A percentile compares a stretch with the other conserved stretches of the same genome.
These are phyloP conservation scores for Camelus dromedarius DNA, from an alignment of 2,113 vertebrate genomes.

Conservation along the genomic window DNA sequence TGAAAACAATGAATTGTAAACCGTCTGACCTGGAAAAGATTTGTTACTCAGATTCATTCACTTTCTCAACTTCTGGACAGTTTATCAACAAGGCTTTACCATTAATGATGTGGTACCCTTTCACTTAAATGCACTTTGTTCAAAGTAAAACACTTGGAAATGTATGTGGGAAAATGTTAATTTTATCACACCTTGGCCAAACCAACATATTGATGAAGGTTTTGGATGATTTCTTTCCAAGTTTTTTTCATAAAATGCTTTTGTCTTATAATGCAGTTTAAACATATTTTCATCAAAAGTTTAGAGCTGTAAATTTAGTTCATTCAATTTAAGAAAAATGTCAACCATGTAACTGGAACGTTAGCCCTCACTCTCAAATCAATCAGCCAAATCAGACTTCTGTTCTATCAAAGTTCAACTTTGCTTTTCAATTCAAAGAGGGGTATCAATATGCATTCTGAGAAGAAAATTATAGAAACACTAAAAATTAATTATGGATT, in stretches of 20 bases:
- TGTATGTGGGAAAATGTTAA: neutral
- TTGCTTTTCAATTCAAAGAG: neutral
- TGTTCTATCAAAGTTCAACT: neutral
- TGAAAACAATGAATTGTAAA: conserved; percentile 4
- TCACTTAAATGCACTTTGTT: conserved; percentile 43
- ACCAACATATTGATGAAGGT: neutral
- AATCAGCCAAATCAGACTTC: neutral
- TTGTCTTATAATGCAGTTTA: neutral
- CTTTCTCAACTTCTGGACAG: neutral
- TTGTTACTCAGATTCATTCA: neutral
- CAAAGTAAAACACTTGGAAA: conserved; percentile 42
- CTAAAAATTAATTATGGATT: neutral
- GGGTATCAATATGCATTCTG: neutral
- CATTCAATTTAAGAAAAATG: conserved; percentile 25
- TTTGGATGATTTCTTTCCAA: neutral
- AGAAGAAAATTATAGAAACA: conserved; percentile 20
- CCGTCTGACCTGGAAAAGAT: neutral
- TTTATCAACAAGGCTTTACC: conserved; percentile 23
- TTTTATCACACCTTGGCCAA: neutral
- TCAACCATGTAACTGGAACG: neutral
- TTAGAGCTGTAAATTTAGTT: neutral
- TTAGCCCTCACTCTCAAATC: neutral
- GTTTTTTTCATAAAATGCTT: conserved; percentile 7
- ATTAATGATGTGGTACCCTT: neutral
- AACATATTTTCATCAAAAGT: conserved; percentile 30